phyloP scores from a whole-genome alignment of 2,113 vertebrate genomes.

The Phrynosoma platyrhinos region DNA sequence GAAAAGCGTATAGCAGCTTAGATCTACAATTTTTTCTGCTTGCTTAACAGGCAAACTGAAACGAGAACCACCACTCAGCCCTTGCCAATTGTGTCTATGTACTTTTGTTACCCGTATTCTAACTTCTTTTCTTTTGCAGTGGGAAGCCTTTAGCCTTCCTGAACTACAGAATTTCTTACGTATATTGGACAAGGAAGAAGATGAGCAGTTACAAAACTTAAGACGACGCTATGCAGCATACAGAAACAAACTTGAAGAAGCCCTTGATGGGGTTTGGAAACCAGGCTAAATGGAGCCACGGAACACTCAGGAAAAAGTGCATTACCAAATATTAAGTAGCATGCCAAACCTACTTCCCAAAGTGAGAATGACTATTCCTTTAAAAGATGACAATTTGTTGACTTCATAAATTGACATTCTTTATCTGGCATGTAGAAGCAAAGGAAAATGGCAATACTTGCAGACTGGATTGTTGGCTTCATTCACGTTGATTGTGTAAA shows the following conservation, averaged over 20 bases:
- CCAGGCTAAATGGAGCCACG: constrained; percentile 75
- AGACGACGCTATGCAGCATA: constrained; percentile 85
- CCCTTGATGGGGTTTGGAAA: constrained; percentile 77
- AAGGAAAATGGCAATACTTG: constrained; percentile 64
- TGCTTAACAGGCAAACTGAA: not conserved
- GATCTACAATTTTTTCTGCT: not conserved
- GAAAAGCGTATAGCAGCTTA: not conserved
- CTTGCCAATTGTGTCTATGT: not conserved
- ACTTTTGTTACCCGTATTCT: not conserved
- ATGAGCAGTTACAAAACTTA: constrained; percentile 85
- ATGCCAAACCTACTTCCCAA: constrained; percentile 54
- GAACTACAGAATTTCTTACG: constrained; percentile 95
- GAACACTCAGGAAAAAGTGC: constrained; percentile 47
- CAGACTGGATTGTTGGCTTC: constrained; percentile 50
- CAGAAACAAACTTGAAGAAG: constrained; percentile 88
- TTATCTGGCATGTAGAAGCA: constrained; percentile 53
- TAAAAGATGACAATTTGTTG: constrained; percentile 61
- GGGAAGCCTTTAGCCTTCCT: constrained; percentile 95
- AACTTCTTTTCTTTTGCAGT: constrained; percentile 75
- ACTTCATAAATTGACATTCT: constrained; percentile 56
- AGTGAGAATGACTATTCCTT: constrained; percentile 66
- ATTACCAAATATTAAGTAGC: constrained; percentile 58
- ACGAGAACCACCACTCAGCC: rapidly evolving
- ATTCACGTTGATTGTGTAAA: constrained; percentile 70
- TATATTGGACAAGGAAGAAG: constrained; percentile 94